phyloP scores from a whole-genome alignment of 2,888 invertebrate genomes.

The Thera britannica region DNA sequence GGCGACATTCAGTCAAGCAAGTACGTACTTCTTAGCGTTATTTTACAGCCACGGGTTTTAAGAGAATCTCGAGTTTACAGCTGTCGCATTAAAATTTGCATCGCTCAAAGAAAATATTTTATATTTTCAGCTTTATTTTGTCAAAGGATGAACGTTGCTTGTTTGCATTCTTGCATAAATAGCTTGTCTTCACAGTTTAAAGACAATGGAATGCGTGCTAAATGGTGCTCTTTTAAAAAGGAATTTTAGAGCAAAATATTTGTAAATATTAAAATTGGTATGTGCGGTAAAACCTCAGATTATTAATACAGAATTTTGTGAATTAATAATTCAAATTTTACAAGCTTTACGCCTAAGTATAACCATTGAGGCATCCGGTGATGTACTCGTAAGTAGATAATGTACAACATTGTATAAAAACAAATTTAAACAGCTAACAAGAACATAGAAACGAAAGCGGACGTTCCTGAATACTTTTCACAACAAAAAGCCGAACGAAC shows the following conservation, averaged over 20 bases:
- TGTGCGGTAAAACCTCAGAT: too few species aligned
- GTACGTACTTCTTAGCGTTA: not conserved
- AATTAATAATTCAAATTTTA: too few species aligned
- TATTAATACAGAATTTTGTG: too few species aligned
- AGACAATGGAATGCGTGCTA: conserved; percentile 11
- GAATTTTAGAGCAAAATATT: not conserved
- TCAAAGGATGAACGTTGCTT: conserved; percentile 33
- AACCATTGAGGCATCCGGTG: too few species aligned
- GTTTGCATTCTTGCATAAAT: conserved; percentile 16
- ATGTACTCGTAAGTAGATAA: too few species aligned
- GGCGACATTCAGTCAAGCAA: not conserved
- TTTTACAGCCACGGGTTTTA: not conserved
- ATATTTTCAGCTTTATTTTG: conserved; percentile 32
- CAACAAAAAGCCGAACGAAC: too few species aligned
- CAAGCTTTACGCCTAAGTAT: too few species aligned
- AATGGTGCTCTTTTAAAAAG: not conserved
- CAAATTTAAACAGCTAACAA: too few species aligned
- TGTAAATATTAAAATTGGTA: too few species aligned
- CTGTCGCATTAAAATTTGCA: conserved; percentile 35
- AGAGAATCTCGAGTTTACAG: not conserved
- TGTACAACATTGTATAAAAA: too few species aligned
- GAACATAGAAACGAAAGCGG: too few species aligned
- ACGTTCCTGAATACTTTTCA: too few species aligned
- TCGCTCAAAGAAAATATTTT: conserved; percentile 28
- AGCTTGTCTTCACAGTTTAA: conserved; percentile 1